phyloP scores from a whole-genome alignment of 2,888 invertebrate species.

The Operophtera brumata region DNA sequence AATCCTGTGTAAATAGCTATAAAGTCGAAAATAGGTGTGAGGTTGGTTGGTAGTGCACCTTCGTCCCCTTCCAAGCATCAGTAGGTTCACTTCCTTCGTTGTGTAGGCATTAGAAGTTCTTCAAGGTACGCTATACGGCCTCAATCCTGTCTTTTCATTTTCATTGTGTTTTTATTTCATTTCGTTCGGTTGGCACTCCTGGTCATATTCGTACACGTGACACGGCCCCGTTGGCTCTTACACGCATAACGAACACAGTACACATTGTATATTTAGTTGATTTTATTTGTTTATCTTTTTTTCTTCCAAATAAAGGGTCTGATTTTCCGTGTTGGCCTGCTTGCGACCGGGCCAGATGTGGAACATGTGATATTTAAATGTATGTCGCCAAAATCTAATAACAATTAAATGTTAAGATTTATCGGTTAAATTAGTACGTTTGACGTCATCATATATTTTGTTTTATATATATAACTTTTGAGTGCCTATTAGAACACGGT shows the following conservation, averaged over 20 bases:
- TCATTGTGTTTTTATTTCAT: slow-evolving; percentile 46
- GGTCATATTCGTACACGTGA: slow-evolving; percentile 75
- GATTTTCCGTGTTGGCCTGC: slow-evolving; percentile 67
- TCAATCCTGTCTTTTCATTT: slow-evolving; percentile 50
- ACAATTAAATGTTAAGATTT: not conserved
- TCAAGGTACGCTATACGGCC: slow-evolving; percentile 60
- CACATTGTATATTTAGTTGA: slow-evolving; percentile 52
- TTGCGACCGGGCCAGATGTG: slow-evolving; percentile 64
- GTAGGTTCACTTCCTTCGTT: slow-evolving; percentile 61
- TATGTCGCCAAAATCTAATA: not conserved
- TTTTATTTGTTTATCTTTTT: slow-evolving; percentile 38
- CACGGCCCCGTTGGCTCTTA: slow-evolving; percentile 59
- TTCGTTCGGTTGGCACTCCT: slow-evolving; percentile 59
- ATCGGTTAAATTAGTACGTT: slow-evolving; percentile 14
- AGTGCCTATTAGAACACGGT: no score
- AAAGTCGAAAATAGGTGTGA: slow-evolving; percentile 43
- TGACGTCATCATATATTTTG: slow-evolving; percentile 48
- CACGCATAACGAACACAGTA: slow-evolving; percentile 68
- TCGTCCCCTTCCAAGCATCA: slow-evolving; percentile 48
- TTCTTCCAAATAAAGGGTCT: slow-evolving; percentile 56
- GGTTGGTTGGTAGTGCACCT: slow-evolving; percentile 46
- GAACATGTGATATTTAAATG: slow-evolving; percentile 36
- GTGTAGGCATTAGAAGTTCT: slow-evolving; percentile 65
- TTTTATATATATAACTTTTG: not conserved
- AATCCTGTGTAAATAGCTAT: slow-evolving; percentile 38